phyloP scores from a whole-genome alignment of 2,113 vertebrate genomes.

The Plecotus auritus region DNA sequence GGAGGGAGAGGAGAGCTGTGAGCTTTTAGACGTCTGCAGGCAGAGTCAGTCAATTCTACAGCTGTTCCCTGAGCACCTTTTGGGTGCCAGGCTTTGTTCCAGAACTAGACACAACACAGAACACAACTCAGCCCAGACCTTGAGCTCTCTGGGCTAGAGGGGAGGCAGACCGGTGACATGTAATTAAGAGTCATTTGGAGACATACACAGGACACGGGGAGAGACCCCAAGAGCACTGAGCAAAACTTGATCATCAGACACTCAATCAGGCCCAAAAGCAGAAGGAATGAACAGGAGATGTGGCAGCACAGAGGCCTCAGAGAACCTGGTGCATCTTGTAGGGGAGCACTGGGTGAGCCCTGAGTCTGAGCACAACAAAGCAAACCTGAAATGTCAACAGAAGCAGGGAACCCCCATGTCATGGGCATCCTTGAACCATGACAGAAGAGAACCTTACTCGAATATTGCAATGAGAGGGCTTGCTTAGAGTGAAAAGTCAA shows the following conservation, averaged over 20 bases:
- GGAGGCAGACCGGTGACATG: not conserved
- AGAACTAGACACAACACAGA: not conserved
- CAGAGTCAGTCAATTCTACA: not conserved
- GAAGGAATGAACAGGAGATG: no score
- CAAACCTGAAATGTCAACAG: not conserved
- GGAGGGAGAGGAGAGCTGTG: rapidly evolving
- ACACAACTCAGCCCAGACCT: not conserved
- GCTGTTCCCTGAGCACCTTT: not conserved
- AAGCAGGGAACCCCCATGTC: not conserved
- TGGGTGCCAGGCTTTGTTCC: not conserved
- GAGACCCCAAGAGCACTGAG: not conserved
- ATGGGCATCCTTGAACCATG: not conserved
- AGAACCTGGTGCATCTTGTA: rapidly evolving
- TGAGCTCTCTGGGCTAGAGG: not conserved
- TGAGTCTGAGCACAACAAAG: not conserved
- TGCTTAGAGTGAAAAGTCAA: not conserved
- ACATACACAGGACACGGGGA: not conserved
- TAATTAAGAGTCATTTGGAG: not conserved
- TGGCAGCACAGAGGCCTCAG: not conserved
- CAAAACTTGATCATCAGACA: not conserved
- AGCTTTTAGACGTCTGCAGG: not conserved
- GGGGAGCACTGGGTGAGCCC: not conserved
- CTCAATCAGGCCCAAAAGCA: not conserved
- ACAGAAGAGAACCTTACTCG: not conserved
- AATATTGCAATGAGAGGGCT: not conserved